Percentiles rank a stretch among this genome's conserved stretches.
phyloP scores from a whole-genome alignment of 2,888 invertebrate genomes.

The Drosophila macrospina region DNA sequence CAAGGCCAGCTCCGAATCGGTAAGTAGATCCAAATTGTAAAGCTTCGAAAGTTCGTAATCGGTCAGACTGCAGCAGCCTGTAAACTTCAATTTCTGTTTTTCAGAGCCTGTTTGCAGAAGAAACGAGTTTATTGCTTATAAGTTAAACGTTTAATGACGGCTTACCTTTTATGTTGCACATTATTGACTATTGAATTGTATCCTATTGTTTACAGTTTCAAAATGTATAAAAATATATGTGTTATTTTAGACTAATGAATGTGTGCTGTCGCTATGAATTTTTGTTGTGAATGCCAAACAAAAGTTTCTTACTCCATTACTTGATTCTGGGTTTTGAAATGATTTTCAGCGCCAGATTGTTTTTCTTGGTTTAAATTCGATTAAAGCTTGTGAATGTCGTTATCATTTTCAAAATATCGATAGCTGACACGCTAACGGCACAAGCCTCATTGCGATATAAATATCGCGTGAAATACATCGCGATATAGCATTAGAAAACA shows the following conservation, averaged over 20 bases:
- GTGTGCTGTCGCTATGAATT: constrained; percentile 38
- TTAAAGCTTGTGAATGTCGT: neutral
- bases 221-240: constrained; percentile 26
- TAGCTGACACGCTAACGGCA: neutral
- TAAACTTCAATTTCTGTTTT: constrained; percentile 44
- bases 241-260: constrained; percentile 20
- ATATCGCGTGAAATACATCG: no score
- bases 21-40: constrained; percentile 47
- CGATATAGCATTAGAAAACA: no score
- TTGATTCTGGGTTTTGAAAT: constrained; percentile 1
- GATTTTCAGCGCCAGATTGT: neutral
- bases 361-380: neutral
- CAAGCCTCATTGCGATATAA: no score
- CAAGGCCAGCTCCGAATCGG: constrained; percentile 48
- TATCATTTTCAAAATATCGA: neutral
- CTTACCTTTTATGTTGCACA: constrained; percentile 37
- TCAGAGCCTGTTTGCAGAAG: neutral
- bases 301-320: neutral
- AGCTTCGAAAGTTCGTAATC: constrained; percentile 32
- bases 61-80: constrained; percentile 46
- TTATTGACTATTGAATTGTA: constrained; percentile 14
- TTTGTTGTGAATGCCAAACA: constrained; percentile 19
- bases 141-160: neutral
- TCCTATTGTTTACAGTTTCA: constrained; percentile 24
- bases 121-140: neutral